Evolutionary conservation across 2,113 vertebrate genomes (phyloP), one percentile per base, ranked within the genome.

Genomic region (Ceratotherium simum): DNA sequence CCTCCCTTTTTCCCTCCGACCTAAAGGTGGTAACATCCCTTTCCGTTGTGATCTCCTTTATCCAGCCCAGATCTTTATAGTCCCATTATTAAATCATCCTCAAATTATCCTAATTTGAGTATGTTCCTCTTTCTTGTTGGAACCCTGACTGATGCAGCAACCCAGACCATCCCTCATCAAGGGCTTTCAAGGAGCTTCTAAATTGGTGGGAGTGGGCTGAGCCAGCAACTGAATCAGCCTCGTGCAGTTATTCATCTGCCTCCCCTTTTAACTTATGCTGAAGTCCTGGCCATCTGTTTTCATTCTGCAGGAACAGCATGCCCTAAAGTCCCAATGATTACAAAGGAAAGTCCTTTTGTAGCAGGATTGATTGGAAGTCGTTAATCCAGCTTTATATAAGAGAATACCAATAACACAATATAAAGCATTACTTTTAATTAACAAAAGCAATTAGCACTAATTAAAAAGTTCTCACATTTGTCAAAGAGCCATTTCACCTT

Each of bases 401-500:
- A 96, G 90, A 95, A 97, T 92, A 96, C 94, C 97, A 98, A 97
- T 98, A 98, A 98, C 98, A 97, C 92, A 97, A 98, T 98, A 98
- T 97, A 98, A 98, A 98, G 95, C 98, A 98, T 98, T 81, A 91
- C 98, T 99, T 98, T 98, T 98, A 99, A 98, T 99, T 99, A 99
- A 98, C 70, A 33, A 98, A 98, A 92, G 98, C 98, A 98, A 99
- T 99, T 98, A 98, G 97, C 98, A 98, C 98, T 98, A 97, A 98
- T 98, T 98, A 96, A 97, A 98, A 98, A 97, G 94, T 95, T 89
- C 98, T 98, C 98, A 91, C 98, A 98, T 98, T 99, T 99, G 98
- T 99, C 96, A 98, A 98, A 98, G 97, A 98, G 96, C 98, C 31
- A 91, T 98, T 98, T 97, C 98, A 96, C 97, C 96, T 98, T 98